phyloP scores from a whole-genome alignment of 2,797 vertebrate species.

The Enoplosus armatus region DNA sequence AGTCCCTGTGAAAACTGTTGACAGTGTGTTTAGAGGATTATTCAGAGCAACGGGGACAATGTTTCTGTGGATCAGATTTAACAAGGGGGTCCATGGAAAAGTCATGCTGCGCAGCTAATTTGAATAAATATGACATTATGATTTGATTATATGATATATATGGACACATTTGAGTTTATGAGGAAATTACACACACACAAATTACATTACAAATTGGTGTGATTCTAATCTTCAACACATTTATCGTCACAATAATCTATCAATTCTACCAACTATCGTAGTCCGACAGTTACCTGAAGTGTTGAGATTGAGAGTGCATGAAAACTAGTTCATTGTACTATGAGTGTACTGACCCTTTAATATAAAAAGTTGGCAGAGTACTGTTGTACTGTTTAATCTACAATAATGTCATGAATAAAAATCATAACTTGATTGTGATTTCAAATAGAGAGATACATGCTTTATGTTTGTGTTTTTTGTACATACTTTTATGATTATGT shows the following conservation, averaged over 20 bases:
- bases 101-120: neutral
- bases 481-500: neutral
- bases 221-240: neutral
- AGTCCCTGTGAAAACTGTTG: neutral
- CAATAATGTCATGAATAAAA: neutral
- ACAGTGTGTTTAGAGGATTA: neutral
- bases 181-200: neutral
- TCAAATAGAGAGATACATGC: neutral
- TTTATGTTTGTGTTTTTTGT: conserved; percentile 1
- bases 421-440: neutral
- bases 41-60: too few species aligned
- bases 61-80: neutral
- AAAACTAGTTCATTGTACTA: rapidly evolving
- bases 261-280: neutral
- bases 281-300: too few species aligned
- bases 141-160: neutral
- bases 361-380: neutral
- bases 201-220: neutral
- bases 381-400: neutral
- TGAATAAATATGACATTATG: neutral
- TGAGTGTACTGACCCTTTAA: neutral
- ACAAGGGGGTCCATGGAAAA: neutral
- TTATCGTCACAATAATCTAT: neutral
- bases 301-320: neutral
- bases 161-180: neutral